Percentiles rank a stretch among this genome's conserved stretches.
Conservation (phyloP, 1,140 invertebrate genomes). For the Heliconius himera region DNA sequence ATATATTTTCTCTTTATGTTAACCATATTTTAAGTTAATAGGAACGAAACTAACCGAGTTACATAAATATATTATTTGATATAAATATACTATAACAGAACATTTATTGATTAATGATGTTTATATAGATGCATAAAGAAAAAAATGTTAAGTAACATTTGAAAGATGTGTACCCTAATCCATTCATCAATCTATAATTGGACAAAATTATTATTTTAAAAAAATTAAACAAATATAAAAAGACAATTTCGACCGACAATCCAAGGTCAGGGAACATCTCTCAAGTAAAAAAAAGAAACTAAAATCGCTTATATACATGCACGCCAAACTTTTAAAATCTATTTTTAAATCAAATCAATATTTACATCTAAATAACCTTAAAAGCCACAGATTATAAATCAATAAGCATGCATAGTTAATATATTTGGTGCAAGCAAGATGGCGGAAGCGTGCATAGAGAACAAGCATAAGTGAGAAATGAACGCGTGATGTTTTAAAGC, state of each 20-base stretch:
- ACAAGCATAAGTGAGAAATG: conserved; percentile 52
- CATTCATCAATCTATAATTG: conserved; percentile 53
- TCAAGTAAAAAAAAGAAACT: conserved; percentile 58
- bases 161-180: conserved; percentile 75
- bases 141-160: conserved; percentile 35
- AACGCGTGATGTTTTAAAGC: conserved; percentile 68
- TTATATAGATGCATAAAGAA: background rate
- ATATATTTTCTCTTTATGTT: background rate
- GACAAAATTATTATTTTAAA: conserved; percentile 46
- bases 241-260: conserved; percentile 55
- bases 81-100: background rate
- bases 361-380: conserved; percentile 6
- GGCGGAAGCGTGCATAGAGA: conserved; percentile 51
- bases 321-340: conserved; percentile 41
- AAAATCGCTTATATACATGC: conserved; percentile 49
- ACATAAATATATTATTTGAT: background rate
- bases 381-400: conserved; percentile 15
- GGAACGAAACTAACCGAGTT: no score
- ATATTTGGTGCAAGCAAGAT: conserved; percentile 35
- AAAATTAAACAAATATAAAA: conserved; percentile 19
- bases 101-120: background rate
- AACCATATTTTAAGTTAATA: background rate
- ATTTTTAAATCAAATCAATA: conserved; percentile 18
- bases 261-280: conserved; percentile 77
- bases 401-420: conserved; percentile 12